Conservation (phyloP, 2,888 invertebrate species). For the Andrena fulva region DNA sequence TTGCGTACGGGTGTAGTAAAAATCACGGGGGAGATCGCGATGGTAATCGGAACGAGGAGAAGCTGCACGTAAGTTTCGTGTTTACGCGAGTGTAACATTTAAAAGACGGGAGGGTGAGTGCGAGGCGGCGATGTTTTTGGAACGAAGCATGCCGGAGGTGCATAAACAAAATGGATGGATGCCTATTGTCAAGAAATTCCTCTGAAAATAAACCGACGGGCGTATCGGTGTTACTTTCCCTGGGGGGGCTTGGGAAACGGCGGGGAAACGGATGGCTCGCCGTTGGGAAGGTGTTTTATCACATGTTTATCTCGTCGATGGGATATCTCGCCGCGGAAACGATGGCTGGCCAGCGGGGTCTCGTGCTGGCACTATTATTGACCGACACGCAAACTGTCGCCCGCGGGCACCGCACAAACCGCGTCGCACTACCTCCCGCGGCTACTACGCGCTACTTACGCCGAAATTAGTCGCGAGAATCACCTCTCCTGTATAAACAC, state of each 20-base stretch:
- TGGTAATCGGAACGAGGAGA: not conserved
- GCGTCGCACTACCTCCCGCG: not conserved
- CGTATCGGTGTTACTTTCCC: not conserved
- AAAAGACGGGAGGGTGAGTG: constrained; percentile 28
- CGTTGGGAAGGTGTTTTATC: not conserved
- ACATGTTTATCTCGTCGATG: constrained; percentile 5
- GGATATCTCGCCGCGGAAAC: constrained; percentile 15
- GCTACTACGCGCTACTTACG: constrained; percentile 47
- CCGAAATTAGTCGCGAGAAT: constrained; percentile 30
- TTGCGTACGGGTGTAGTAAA: no score
- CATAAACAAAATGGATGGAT: constrained; percentile 80
- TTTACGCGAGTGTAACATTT: constrained; percentile 33
- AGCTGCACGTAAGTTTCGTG: not conserved
- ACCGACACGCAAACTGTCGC: constrained; percentile 37
- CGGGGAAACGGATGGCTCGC: not conserved
- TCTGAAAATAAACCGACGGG: constrained; percentile 38
- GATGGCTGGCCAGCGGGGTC: constrained; percentile 34
- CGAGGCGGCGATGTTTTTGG: constrained; percentile 71
- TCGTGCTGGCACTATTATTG: constrained; percentile 46
- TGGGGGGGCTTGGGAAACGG: not conserved
- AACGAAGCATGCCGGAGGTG: constrained; percentile 66
- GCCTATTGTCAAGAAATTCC: constrained; percentile 65
- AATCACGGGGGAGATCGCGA: not conserved
- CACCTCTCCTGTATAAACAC: constrained; percentile 68
- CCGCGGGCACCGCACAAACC: not conserved